A percentile compares a stretch with the other conserved stretches of the same genome.
Evolutionary conservation across 2,113 vertebrate species (phyloP).

Genomic region (Carlito syrichta): DNA sequence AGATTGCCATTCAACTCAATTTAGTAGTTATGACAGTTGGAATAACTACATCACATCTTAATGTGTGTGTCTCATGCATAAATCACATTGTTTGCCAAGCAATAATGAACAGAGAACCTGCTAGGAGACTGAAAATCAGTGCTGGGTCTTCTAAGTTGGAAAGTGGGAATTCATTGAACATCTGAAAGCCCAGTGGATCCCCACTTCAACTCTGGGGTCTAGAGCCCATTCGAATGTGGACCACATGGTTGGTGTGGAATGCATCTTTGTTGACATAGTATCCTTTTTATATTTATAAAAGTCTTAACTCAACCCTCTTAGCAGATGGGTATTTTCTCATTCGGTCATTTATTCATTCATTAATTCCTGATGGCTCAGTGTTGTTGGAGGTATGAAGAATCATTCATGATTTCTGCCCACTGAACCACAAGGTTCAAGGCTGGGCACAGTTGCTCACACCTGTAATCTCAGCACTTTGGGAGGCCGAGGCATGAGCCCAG

Average conservation of each 20-base stretch:
- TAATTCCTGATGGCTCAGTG: not conserved
- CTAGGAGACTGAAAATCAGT: constrained; percentile 42
- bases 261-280: not conserved
- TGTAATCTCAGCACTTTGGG: too few species aligned
- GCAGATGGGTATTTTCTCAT: not conserved
- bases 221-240: not conserved
- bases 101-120: constrained; percentile 39
- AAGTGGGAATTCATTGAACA: not conserved
- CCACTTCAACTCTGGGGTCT: not conserved
- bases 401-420: not conserved
- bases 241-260: not conserved
- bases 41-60: constrained; percentile 63
- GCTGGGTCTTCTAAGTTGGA: not conserved
- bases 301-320: not conserved
- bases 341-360: not conserved
- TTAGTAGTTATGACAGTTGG: constrained; percentile 64
- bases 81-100: constrained; percentile 65
- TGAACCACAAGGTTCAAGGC: too few species aligned
- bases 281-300: not conserved
- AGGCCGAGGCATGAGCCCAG: too few species aligned
- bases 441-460: too few species aligned
- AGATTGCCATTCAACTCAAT: constrained; percentile 65
- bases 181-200: not conserved
- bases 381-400: not conserved
- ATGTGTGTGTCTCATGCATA: constrained; percentile 58